phyloP scores from a whole-genome alignment of 2,888 invertebrate genomes.

The Argyresthia goedartella region DNA sequence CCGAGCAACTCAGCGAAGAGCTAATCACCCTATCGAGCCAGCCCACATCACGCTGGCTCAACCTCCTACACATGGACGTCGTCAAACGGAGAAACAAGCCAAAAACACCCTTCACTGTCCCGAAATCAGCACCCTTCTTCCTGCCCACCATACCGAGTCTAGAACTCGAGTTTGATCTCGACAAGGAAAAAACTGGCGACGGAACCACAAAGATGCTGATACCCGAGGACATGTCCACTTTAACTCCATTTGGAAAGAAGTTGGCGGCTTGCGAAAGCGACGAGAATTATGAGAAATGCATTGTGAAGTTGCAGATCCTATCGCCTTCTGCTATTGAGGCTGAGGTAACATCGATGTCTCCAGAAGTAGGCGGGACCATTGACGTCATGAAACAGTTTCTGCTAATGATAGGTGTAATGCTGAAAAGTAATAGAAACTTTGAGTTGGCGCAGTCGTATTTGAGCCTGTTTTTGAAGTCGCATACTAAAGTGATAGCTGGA shows the following conservation, averaged over 20 bases:
- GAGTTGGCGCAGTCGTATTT: constrained; percentile 93
- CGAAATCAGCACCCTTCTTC: constrained; percentile 95
- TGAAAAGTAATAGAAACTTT: constrained; percentile 84
- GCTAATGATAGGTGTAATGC: constrained; percentile 76
- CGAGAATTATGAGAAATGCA: constrained; percentile 65
- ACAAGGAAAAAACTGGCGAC: constrained; percentile 43
- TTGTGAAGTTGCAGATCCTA: constrained; percentile 75
- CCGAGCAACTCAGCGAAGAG: constrained; percentile 80
- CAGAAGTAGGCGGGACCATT: constrained; percentile 79
- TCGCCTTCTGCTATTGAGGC: constrained; percentile 89
- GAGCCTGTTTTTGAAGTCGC: constrained; percentile 87
- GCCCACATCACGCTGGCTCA: constrained; percentile 92
- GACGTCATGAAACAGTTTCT: constrained; percentile 84
- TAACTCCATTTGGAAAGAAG: constrained; percentile 78
- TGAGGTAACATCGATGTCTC: constrained; percentile 85
- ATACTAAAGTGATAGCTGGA: constrained; percentile 73
- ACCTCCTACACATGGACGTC: constrained; percentile 86
- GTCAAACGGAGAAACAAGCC: constrained; percentile 93
- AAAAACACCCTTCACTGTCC: constrained; percentile 82
- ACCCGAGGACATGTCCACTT: constrained; percentile 72
- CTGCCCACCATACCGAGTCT: constrained; percentile 90
- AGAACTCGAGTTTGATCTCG: constrained; percentile 84
- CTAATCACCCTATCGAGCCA: constrained; percentile 89
- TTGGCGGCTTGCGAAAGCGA: constrained; percentile 62
- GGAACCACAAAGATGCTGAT: constrained; percentile 64